These are phyloP conservation scores for Lepidurus apus DNA, from an alignment of 1,140 invertebrate species.

Conservation along the genomic window DNA sequence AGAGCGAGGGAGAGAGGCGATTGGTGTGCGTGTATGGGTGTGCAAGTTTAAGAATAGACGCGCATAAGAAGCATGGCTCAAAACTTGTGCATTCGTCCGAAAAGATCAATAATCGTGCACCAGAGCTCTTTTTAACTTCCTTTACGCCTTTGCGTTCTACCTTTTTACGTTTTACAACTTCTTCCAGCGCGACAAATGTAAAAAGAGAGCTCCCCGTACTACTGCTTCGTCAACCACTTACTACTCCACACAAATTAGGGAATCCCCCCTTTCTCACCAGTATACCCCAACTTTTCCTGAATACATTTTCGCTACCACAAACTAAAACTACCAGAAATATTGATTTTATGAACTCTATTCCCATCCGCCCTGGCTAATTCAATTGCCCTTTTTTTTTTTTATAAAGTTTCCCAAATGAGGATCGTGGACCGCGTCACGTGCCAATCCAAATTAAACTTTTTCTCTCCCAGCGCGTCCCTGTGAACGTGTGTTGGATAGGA, in stretches of 20 bases:
- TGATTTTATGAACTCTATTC: not conserved
- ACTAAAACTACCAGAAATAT: not conserved
- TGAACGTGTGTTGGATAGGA: not conserved
- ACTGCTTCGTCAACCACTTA: not conserved
- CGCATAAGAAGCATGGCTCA: not conserved
- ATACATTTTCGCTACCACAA: not conserved
- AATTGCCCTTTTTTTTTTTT: too few relatives aligned
- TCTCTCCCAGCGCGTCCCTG: not conserved
- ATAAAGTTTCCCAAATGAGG: not conserved
- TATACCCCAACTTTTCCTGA: not conserved
- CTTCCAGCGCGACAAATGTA: not conserved
- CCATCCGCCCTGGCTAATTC: not conserved
- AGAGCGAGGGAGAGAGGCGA: not conserved
- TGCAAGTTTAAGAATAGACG: not conserved
- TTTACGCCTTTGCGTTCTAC: not conserved
- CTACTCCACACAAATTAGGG: not conserved
- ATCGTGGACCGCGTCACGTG: not conserved
- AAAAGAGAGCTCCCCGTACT: not conserved
- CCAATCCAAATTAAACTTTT: not conserved
- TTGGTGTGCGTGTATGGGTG: not conserved
- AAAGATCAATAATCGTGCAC: not conserved
- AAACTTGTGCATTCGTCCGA: not conserved
- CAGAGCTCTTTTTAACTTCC: not conserved
- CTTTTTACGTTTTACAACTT: constrained; percentile 1
- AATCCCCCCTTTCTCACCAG: not conserved